Conservation (phyloP, 2,113 vertebrate species). For the Proterorhinus semilunaris region DNA sequence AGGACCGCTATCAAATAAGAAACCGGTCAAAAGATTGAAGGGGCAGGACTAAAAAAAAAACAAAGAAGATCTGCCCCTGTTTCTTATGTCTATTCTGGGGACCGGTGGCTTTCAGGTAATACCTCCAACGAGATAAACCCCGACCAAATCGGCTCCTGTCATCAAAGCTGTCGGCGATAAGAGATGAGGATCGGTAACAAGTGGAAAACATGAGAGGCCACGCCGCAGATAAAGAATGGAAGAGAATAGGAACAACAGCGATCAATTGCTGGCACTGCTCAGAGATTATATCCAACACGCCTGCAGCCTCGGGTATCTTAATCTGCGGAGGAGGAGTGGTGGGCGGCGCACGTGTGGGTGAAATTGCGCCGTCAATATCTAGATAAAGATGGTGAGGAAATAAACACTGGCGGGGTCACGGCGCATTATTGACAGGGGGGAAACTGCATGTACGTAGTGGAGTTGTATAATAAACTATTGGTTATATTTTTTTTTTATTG, state of each 20-base stretch:
- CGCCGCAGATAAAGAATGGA: constrained; percentile 57
- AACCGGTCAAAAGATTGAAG: too few species aligned
- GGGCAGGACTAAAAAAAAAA: neutral
- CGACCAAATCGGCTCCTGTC: constrained; percentile 44
- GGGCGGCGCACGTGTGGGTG: constrained; percentile 27
- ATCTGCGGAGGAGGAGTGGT: constrained; percentile 40
- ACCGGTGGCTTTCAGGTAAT: constrained; percentile 43
- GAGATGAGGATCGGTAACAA: constrained; percentile 47
- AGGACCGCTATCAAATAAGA: neutral
- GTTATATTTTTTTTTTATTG: too few species aligned
- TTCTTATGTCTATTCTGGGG: constrained; percentile 10
- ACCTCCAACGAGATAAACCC: constrained; percentile 65
- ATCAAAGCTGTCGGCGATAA: constrained; percentile 68
- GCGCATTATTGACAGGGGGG: constrained; percentile 8
- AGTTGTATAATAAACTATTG: neutral
- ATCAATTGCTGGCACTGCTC: constrained; percentile 58
- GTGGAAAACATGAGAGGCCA: constrained; percentile 51
- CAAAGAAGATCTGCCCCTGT: neutral
- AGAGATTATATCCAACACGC: constrained; percentile 48
- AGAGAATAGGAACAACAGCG: constrained; percentile 60
- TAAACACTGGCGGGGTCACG: constrained; percentile 56
- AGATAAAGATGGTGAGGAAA: constrained; percentile 40
- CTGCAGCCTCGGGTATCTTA: constrained; percentile 44
- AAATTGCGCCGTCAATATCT: constrained; percentile 52
- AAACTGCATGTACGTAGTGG: neutral